Evolutionary conservation across 2,888 invertebrate species (phyloP), one percentile per base, ranked within the genome.

Genomic region (Philereme vetulata): DNA sequence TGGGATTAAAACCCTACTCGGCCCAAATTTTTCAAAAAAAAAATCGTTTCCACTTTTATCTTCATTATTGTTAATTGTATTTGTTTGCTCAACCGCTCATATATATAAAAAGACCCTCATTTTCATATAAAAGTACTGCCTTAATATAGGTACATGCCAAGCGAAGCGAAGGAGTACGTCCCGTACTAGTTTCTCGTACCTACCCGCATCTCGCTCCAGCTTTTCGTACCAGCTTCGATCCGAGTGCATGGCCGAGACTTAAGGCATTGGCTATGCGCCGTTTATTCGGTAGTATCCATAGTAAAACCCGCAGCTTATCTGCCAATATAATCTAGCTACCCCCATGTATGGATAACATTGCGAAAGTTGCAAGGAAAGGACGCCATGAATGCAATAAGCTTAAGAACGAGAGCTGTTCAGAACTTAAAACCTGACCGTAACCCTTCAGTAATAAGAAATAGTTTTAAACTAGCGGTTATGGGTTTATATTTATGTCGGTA

Each of bases 331-430:
- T 72, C 67, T 65, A 71, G 70, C 62, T 64, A 65, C 61, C 61
- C 52, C 60, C 56, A 68, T 72, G 40, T 66, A 62, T 48, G 58
- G 65, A 62, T 60, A 63, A 70, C 71, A 75, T 76, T 76, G 66
- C 66, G 46, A 69, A 74, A 75, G 71, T 76, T 74, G 65, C 61
- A 61, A 56, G 60, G 47, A 65, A 68, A 65, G 63, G 66, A 67
- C 60, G 56, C 66, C 62, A 52, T 61, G 66, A 64, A 64, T 70
- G 71, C 77, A 70, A 69, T 72, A 67, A 65, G 57, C 65, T 56
- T 32, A 53, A 62, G 67, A 66, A 67, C 65, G 60, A 67, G 51
- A 64, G 64, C 57, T 55, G 56, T 68, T 64, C 54, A 57, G 35
- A 52, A 49, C 32, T 58, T 32, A 54, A 63, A 64, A 62, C 56